These are phyloP conservation scores for Aporophyla lueneburgensis DNA, from an alignment of 2,888 invertebrate species.

Conservation along the genomic window DNA sequence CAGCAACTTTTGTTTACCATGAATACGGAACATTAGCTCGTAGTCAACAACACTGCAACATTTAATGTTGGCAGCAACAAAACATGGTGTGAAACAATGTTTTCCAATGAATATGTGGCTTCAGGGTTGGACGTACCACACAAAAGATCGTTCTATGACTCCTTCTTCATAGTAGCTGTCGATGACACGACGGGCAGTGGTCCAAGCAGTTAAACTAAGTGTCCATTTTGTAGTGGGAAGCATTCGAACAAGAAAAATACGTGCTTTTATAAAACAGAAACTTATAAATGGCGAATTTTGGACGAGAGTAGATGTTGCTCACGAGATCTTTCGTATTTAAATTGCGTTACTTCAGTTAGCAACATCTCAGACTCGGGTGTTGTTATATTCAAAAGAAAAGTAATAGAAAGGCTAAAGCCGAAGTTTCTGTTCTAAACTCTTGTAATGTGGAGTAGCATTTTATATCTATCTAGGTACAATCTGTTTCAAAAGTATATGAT, in stretches of 20 bases:
- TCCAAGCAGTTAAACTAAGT: slow-evolving; percentile 61
- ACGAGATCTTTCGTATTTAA: background rate
- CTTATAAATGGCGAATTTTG: slow-evolving; percentile 30
- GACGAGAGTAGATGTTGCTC: background rate
- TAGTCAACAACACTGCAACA: background rate
- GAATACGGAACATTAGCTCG: slow-evolving; percentile 40
- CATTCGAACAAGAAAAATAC: slow-evolving; percentile 58
- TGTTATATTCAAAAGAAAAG: background rate
- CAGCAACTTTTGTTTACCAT: slow-evolving; percentile 33
- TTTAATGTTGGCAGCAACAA: background rate
- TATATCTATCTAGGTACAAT: background rate
- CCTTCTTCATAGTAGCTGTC: slow-evolving; percentile 52
- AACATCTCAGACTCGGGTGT: background rate
- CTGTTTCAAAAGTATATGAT: background rate
- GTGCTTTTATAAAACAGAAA: slow-evolving; percentile 50
- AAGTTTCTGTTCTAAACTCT: slow-evolving; percentile 13
- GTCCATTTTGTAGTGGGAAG: slow-evolving; percentile 54
- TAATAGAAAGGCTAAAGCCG: background rate
- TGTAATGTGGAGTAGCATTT: slow-evolving; percentile 5
- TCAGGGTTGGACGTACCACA: slow-evolving; percentile 50
- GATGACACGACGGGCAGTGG: slow-evolving; percentile 34
- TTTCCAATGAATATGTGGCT: slow-evolving; percentile 42
- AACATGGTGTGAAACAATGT: slow-evolving; percentile 17
- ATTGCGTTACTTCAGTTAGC: background rate
- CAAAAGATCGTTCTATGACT: slow-evolving; percentile 36